Conservation (phyloP, 1,140 invertebrate genomes). For the Platyscapa corneri region DNA sequence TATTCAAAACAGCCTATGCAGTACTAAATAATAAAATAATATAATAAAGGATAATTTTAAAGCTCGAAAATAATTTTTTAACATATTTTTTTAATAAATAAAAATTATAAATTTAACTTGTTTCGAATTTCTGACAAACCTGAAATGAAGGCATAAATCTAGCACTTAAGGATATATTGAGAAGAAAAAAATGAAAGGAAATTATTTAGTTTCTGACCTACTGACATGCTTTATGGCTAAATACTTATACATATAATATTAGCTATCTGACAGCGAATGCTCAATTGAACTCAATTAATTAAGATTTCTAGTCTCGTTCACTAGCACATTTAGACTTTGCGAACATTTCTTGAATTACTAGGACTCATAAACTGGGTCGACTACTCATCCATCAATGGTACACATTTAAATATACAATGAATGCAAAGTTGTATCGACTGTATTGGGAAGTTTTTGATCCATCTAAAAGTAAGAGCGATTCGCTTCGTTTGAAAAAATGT, state of each 20-base stretch:
- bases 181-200: neutral
- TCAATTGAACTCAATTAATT: slow-evolving; percentile 45
- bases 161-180: too few species aligned
- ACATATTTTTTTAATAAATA: too few species aligned
- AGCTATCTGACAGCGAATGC: slow-evolving; percentile 18
- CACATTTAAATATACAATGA: neutral
- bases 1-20: too few species aligned
- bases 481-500: neutral
- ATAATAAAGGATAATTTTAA: too few species aligned
- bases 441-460: slow-evolving; percentile 6
- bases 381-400: neutral
- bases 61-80: too few species aligned
- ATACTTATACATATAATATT: neutral
- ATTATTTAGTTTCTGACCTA: slow-evolving; percentile 21
- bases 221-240: slow-evolving; percentile 9
- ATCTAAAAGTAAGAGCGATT: slow-evolving; percentile 38
- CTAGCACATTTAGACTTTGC: neutral
- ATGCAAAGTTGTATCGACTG: neutral
- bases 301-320: slow-evolving; percentile 37
- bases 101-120: too few species aligned
- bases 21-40: too few species aligned
- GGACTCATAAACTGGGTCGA: slow-evolving; percentile 25
- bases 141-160: neutral
- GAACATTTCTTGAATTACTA: neutral
- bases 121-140: too few species aligned